Conservation (phyloP, 2,113 vertebrate genomes). For the Cepphus grylle region DNA sequence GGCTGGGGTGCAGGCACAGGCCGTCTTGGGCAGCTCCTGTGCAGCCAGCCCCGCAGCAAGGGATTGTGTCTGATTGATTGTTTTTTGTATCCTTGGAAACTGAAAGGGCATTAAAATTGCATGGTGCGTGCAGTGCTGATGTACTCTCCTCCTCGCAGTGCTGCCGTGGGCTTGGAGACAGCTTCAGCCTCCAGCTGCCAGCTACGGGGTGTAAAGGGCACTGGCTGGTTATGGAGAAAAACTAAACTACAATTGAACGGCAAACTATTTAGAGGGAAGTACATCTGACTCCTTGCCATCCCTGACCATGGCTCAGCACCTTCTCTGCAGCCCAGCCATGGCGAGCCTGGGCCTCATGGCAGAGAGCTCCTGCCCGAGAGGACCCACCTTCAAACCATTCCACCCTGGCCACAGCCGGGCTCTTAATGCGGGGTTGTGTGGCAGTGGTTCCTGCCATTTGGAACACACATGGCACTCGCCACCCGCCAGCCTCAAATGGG, state of each 20-base stretch:
- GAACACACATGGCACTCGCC: not conserved
- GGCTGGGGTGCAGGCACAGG: not conserved
- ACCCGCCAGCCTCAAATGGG: not conserved
- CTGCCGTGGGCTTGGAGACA: not conserved
- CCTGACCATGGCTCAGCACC: not conserved
- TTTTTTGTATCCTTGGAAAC: slow-evolving; percentile 55
- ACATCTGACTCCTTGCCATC: not conserved
- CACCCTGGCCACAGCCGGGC: fast-evolving
- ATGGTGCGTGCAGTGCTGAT: not conserved
- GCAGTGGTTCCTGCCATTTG: not conserved
- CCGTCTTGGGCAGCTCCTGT: not conserved
- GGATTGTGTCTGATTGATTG: not conserved
- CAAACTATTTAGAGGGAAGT: not conserved
- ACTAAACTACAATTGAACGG: not conserved
- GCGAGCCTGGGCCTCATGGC: not conserved
- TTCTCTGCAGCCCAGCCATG: not conserved
- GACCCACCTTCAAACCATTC: not conserved
- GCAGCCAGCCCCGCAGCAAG: not conserved
- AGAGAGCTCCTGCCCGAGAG: not conserved
- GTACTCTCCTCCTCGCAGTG: not conserved
- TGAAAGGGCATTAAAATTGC: slow-evolving; percentile 53
- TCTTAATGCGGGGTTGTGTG: fast-evolving
- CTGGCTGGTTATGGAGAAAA: not conserved
- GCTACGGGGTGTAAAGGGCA: not conserved
- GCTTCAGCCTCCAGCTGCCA: not conserved